phyloP scores from a whole-genome alignment of 2,888 invertebrate species.

The Acronicta leporina region DNA sequence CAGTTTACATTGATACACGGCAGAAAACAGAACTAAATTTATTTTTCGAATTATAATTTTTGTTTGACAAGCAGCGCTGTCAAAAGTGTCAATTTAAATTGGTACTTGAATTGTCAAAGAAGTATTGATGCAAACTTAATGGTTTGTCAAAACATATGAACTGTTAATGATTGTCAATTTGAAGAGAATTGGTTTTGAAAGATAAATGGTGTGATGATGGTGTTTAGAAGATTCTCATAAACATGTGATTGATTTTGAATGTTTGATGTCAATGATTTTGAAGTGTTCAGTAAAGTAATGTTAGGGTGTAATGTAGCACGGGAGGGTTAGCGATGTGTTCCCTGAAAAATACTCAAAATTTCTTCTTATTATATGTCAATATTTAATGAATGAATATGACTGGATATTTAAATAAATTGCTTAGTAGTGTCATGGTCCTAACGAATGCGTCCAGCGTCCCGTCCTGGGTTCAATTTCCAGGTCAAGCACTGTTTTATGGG shows the following conservation, averaged over 20 bases:
- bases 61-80: conserved; percentile 41
- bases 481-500: too few relatives aligned
- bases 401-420: too few relatives aligned
- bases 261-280: conserved; percentile 7
- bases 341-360: too few relatives aligned
- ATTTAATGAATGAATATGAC: too few relatives aligned
- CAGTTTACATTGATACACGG: neutral
- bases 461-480: too few relatives aligned
- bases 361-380: too few relatives aligned
- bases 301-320: neutral
- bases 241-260: conserved; percentile 19
- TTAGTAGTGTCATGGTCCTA: too few relatives aligned
- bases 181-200: conserved; percentile 62
- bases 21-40: neutral
- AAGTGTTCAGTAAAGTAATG: neutral
- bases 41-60: neutral
- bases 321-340: neutral
- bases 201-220: conserved; percentile 82
- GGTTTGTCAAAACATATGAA: conserved; percentile 87
- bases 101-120: conserved; percentile 67
- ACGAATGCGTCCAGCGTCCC: too few relatives aligned
- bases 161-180: conserved; percentile 77
- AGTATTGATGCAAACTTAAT: conserved; percentile 70
- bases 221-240: conserved; percentile 69
- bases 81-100: conserved; percentile 2